phyloP scores from a whole-genome alignment of 2,888 invertebrate genomes.

The Globia sparganii region DNA sequence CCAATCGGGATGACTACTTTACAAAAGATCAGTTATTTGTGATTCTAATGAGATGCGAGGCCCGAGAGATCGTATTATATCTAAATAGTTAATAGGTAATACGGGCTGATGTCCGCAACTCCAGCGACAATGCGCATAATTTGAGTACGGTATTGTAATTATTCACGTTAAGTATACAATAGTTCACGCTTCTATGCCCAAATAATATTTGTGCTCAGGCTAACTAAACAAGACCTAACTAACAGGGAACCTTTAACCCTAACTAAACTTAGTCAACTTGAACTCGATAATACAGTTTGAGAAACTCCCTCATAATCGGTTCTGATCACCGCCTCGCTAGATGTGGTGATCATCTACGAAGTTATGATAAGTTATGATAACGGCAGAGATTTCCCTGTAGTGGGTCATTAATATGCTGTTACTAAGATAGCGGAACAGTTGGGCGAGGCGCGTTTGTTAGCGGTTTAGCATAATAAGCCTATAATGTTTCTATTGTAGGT shows the following conservation, averaged over 20 bases:
- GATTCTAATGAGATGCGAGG: neutral
- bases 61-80: too few relatives aligned
- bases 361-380: slow-evolving; percentile 36
- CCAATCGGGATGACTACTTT: neutral
- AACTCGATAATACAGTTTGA: neutral
- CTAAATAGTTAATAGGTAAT: too few relatives aligned
- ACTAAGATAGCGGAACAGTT: slow-evolving; percentile 42
- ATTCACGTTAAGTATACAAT: too few relatives aligned
- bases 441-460: slow-evolving; percentile 12
- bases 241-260: neutral
- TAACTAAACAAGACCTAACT: neutral
- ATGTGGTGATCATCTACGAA: slow-evolving; percentile 40
- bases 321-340: slow-evolving; percentile 13
- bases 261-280: neutral
- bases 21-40: neutral
- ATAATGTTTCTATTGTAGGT: too few relatives aligned
- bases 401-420: slow-evolving; percentile 62
- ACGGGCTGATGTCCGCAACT: too few relatives aligned
- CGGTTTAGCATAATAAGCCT: neutral
- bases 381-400: slow-evolving; percentile 57
- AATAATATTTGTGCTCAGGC: neutral
- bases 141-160: too few relatives aligned
- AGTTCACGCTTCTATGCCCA: too few relatives aligned
- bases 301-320: neutral
- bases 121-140: too few relatives aligned